Evolutionary conservation across 2,888 invertebrate genomes (phyloP).

Genomic region (Prenolepis imparis): DNA sequence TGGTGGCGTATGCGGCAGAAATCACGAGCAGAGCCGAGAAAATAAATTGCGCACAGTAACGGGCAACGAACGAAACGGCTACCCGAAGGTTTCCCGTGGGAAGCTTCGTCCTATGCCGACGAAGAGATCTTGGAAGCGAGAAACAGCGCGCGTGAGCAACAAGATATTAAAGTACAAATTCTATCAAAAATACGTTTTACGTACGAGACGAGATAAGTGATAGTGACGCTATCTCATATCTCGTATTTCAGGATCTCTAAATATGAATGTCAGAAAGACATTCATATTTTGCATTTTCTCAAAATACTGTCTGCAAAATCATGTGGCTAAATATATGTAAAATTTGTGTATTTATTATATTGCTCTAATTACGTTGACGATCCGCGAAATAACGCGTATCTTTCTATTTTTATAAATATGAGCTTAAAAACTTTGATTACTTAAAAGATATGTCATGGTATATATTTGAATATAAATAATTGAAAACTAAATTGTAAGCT

Average conservation of each 20-base stretch:
- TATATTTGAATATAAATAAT: background rate
- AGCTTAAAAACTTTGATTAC: background rate
- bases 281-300: background rate
- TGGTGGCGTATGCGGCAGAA: slow-evolving; percentile 61
- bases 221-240: slow-evolving; percentile 8
- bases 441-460: background rate
- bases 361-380: background rate
- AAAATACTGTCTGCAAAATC: background rate
- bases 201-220: slow-evolving; percentile 48
- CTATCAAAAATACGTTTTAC: slow-evolving; percentile 58
- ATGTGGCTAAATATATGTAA: background rate
- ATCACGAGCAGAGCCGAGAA: slow-evolving; percentile 69
- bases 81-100: slow-evolving; percentile 44
- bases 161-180: slow-evolving; percentile 69
- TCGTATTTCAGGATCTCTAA: slow-evolving; percentile 18
- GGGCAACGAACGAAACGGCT: slow-evolving; percentile 55
- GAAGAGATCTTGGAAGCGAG: slow-evolving; percentile 24
- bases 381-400: background rate
- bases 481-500: background rate
- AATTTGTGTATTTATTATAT: background rate
- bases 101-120: slow-evolving; percentile 28
- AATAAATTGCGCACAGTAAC: slow-evolving; percentile 70
- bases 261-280: background rate
- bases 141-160: slow-evolving; percentile 66
- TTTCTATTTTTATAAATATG: background rate